Conservation (phyloP, 2,888 invertebrate genomes). For the Saturnia pavonia region DNA sequence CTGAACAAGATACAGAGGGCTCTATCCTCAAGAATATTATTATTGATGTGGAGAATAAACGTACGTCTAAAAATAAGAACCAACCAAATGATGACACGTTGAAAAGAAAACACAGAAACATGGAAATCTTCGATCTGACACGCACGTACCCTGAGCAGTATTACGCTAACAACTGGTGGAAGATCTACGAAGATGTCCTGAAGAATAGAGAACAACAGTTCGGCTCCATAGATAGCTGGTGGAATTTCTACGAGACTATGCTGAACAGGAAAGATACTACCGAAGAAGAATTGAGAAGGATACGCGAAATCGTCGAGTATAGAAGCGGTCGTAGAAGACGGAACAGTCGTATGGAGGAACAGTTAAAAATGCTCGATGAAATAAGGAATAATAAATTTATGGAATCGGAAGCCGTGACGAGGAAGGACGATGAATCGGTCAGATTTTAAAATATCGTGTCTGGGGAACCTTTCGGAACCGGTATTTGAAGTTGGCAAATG, state of each 20-base stretch:
- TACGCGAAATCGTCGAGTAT: slow-evolving; percentile 53
- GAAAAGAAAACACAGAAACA: slow-evolving; percentile 47
- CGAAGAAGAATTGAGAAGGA: slow-evolving; percentile 55
- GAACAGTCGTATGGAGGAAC: slow-evolving; percentile 68
- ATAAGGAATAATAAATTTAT: slow-evolving; percentile 62
- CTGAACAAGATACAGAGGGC: neutral
- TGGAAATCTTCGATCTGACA: slow-evolving; percentile 69
- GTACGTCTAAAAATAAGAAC: slow-evolving; percentile 37
- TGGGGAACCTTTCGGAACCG: slow-evolving; percentile 17
- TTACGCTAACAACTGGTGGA: slow-evolving; percentile 80
- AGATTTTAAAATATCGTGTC: slow-evolving; percentile 43
- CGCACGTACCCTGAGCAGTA: slow-evolving; percentile 70
- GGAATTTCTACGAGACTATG: slow-evolving; percentile 72
- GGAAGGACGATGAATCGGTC: slow-evolving; percentile 68
- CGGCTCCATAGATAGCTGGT: slow-evolving; percentile 77
- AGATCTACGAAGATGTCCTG: slow-evolving; percentile 71
- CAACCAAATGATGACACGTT: slow-evolving; percentile 42
- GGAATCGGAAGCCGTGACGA: slow-evolving; percentile 61
- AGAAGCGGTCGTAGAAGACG: slow-evolving; percentile 54
- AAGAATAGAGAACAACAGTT: slow-evolving; percentile 72
- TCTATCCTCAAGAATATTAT: slow-evolving; percentile 53
- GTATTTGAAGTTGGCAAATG: slow-evolving; percentile 17
- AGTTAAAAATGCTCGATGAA: slow-evolving; percentile 64
- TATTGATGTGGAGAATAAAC: slow-evolving; percentile 50
- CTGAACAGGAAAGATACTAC: slow-evolving; percentile 55